Percentiles rank a stretch among this genome's conserved stretches.
phyloP scores from a whole-genome alignment of 2,888 invertebrate genomes.

The Lathronympha strigana region DNA sequence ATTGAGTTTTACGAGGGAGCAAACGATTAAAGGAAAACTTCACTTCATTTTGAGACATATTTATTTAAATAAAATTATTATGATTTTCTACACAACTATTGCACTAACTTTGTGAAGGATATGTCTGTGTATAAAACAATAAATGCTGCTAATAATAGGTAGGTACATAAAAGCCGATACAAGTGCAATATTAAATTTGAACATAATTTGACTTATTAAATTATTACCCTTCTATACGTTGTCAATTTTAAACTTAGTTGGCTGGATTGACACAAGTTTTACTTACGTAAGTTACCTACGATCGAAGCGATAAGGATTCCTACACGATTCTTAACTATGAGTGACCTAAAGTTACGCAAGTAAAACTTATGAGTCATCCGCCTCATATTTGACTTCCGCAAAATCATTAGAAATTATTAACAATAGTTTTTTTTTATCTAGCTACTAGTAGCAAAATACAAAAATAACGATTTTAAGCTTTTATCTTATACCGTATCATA shows the following conservation, averaged over 20 bases:
- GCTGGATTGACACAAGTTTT: too few species aligned
- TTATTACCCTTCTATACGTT: neutral
- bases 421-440: neutral
- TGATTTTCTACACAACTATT: conserved; percentile 48
- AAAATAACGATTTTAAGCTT: conserved; percentile 25
- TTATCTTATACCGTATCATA: conserved; percentile 4
- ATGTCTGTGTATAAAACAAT: neutral
- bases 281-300: too few species aligned
- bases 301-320: too few species aligned
- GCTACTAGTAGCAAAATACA: conserved; percentile 26
- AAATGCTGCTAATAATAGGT: neutral
- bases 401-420: neutral
- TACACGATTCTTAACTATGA: too few species aligned
- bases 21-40: neutral
- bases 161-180: conserved; percentile 1
- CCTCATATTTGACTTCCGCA: too few species aligned
- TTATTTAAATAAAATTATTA: conserved; percentile 28
- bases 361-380: too few species aligned
- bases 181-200: conserved; percentile 9
- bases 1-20: too few species aligned
- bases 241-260: conserved; percentile 12
- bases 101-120: conserved; percentile 48
- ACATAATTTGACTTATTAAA: neutral
- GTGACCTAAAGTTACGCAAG: too few species aligned
- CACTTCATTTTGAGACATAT: neutral